phyloP scores from a whole-genome alignment of 2,797 vertebrate genomes.

The Crenichthys baileyi region DNA sequence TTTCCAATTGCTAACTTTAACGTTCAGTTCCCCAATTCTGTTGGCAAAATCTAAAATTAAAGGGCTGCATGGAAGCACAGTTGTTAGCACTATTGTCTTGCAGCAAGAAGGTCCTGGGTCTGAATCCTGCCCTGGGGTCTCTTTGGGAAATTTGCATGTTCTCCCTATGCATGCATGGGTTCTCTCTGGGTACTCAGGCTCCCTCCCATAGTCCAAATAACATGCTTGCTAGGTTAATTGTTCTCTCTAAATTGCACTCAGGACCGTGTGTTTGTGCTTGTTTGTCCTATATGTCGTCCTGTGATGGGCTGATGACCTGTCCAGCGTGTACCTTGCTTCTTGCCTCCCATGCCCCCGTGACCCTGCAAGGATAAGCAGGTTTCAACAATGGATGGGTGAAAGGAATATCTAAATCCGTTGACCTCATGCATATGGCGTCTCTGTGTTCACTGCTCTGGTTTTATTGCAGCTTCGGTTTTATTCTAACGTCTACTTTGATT shows the following conservation, averaged over 20 bases:
- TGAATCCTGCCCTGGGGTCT: not conserved
- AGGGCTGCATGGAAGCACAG: not conserved
- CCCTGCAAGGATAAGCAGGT: too few species aligned
- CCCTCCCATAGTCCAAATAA: not conserved
- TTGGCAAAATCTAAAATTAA: not conserved
- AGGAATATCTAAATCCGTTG: not conserved
- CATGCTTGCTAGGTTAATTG: not conserved
- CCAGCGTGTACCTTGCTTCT: not conserved
- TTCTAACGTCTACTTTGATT: constrained; percentile 40
- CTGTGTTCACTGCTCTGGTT: constrained; percentile 1
- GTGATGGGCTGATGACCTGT: not conserved
- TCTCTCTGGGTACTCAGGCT: not conserved
- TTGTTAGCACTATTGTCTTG: not conserved
- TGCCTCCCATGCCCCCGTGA: not conserved
- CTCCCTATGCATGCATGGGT: not conserved
- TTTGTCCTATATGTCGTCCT: not conserved
- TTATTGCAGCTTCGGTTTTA: constrained; percentile 25
- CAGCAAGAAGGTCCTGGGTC: not conserved
- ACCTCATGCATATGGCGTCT: not conserved
- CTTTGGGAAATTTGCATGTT: not conserved
- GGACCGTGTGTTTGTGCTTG: too few species aligned
- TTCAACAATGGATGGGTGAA: too few species aligned
- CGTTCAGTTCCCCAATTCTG: constrained; percentile 8
- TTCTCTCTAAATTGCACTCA: not conserved
- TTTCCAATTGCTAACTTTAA: not conserved